Conservation (phyloP, 2,888 invertebrate genomes). For the Cerastis leucographa region DNA sequence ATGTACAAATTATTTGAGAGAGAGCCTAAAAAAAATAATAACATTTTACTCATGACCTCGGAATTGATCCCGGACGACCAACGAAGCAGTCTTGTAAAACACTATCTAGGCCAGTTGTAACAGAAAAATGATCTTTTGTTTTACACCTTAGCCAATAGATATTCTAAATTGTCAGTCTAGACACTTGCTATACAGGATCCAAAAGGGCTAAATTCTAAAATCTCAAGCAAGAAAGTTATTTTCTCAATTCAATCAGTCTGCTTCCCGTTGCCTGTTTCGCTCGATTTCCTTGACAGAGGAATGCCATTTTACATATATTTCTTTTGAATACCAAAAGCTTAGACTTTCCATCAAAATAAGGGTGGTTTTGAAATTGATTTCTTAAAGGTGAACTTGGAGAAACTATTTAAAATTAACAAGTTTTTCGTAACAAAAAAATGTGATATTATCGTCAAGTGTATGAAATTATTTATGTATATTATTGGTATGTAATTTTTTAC, state of each 20-base stretch:
- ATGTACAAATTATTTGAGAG: background rate
- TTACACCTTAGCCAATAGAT: too few relatives aligned
- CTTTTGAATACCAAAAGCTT: constrained; percentile 57
- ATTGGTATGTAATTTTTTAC: too few relatives aligned
- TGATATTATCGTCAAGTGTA: too few relatives aligned
- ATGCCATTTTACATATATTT: constrained; percentile 50
- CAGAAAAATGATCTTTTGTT: too few relatives aligned
- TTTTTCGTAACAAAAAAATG: too few relatives aligned
- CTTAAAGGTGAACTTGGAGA: background rate
- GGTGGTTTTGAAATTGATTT: background rate
- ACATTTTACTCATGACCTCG: too few relatives aligned
- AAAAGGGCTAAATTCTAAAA: background rate
- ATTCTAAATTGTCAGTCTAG: constrained; percentile 1
- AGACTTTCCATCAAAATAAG: constrained; percentile 26
- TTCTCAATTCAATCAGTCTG: constrained; percentile 49
- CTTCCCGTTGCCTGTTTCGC: constrained; percentile 42
- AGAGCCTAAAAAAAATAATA: too few relatives aligned
- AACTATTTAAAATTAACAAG: background rate
- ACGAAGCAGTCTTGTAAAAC: too few relatives aligned
- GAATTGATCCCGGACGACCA: too few relatives aligned
- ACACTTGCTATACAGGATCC: background rate
- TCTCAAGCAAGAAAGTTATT: background rate
- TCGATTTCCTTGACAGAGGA: constrained; percentile 51
- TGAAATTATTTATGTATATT: too few relatives aligned
- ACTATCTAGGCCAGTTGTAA: too few relatives aligned